Evolutionary conservation across 2,113 vertebrate species (phyloP).

Genomic region (Albula goreensis): DNA sequence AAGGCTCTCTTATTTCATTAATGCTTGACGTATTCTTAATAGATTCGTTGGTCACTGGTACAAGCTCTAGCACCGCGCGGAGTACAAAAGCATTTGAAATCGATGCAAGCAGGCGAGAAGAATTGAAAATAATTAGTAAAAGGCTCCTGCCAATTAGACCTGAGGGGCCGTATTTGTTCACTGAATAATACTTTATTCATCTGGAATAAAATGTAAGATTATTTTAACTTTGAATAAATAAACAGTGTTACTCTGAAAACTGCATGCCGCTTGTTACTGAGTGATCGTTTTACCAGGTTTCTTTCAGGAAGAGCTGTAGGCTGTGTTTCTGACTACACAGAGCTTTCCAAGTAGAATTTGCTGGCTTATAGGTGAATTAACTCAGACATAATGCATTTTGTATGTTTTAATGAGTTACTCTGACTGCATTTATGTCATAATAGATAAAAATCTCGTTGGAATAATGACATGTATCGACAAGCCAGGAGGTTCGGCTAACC

Average conservation of each 20-base stretch:
- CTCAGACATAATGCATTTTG: not conserved
- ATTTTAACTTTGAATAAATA: conserved; percentile 21
- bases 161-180: conserved; percentile 19
- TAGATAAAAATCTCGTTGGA: not conserved
- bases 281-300: not conserved
- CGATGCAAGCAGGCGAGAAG: conserved; percentile 24
- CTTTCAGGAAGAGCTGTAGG: not conserved
- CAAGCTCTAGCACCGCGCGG: not conserved
- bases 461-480: not conserved
- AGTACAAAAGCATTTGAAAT: conserved; percentile 25
- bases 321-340: not conserved
- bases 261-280: not conserved
- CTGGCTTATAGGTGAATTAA: not conserved
- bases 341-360: not conserved
- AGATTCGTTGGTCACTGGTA: not conserved
- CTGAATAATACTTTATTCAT: not conserved
- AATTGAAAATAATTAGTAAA: conserved; percentile 30
- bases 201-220: conserved; percentile 24
- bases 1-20: conserved; percentile 19
- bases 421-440: not conserved
- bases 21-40: conserved; percentile 8
- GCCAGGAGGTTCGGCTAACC: not conserved
- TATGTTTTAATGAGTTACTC: not conserved
- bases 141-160: conserved; percentile 23
- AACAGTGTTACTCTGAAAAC: not conserved